phyloP scores from a whole-genome alignment of 2,797 vertebrate species.

The Moxostoma hubbsi region DNA sequence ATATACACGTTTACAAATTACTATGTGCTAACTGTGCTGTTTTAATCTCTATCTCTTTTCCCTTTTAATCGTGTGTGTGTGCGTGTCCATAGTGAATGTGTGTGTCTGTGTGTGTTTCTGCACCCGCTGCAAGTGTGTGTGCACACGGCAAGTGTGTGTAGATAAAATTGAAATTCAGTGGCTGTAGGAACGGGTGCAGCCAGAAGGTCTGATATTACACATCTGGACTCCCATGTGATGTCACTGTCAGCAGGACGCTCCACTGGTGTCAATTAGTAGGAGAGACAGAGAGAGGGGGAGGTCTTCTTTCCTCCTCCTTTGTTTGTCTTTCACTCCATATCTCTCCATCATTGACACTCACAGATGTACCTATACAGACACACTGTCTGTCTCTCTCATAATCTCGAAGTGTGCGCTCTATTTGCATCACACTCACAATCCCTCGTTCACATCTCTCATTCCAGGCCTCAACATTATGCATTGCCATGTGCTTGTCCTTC shows the following conservation, averaged over 20 bases:
- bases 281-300: constrained; percentile 52
- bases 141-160: constrained; percentile 6
- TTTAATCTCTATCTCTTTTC: constrained; percentile 3
- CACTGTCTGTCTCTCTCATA: constrained; percentile 30
- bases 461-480: too few relatives aligned
- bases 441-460: background rate
- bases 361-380: constrained; percentile 33
- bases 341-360: constrained; percentile 21
- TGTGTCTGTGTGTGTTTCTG: background rate
- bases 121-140: background rate
- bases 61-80: background rate
- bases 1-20: constrained; percentile 45
- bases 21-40: constrained; percentile 32
- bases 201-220: constrained; percentile 61
- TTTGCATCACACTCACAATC: constrained; percentile 4
- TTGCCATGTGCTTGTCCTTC: too few relatives aligned
- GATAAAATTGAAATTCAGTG: constrained; percentile 57
- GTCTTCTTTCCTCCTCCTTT: constrained; percentile 43
- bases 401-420: constrained; percentile 11
- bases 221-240: constrained; percentile 63
- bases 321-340: constrained; percentile 21
- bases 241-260: constrained; percentile 59
- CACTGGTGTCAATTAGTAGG: constrained; percentile 63
- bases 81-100: background rate
- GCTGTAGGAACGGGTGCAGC: constrained; percentile 63